Evolutionary conservation across 2,888 invertebrate genomes (phyloP).

Genomic region (Norana najaformis): DNA sequence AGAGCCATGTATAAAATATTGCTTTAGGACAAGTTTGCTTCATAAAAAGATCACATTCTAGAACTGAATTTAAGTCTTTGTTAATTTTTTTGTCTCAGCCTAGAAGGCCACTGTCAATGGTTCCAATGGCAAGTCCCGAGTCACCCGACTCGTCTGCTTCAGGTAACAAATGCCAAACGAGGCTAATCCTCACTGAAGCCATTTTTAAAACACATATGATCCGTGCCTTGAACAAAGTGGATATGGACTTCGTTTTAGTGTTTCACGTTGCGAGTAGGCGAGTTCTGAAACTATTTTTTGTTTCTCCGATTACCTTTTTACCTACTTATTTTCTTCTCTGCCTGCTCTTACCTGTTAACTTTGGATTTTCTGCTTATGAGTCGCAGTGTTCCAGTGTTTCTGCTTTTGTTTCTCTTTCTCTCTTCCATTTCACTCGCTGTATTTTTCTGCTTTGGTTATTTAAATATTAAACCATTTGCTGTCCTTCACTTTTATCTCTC

Average conservation of each 20-base stretch:
- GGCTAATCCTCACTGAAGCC: neutral
- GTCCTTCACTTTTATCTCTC: neutral
- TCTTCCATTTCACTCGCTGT: neutral
- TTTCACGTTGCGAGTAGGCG: neutral
- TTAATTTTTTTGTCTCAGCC: too few species aligned
- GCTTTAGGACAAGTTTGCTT: too few species aligned
- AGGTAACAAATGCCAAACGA: neutral
- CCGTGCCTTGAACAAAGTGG: neutral
- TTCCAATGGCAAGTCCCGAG: neutral
- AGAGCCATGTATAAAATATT: neutral
- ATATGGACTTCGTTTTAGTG: neutral
- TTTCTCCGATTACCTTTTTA: neutral
- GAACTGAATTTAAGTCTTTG: neutral
- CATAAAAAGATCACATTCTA: neutral
- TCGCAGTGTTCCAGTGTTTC: too few species aligned
- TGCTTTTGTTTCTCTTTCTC: neutral
- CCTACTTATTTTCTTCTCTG: neutral
- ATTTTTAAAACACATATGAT: neutral
- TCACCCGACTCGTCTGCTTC: neutral
- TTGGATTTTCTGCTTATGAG: neutral
- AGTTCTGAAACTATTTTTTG: neutral
- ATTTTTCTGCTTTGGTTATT: neutral
- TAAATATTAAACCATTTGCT: neutral
- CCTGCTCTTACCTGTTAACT: neutral
- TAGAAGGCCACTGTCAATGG: neutral